A percentile compares a stretch with the other conserved stretches of the same genome.
Evolutionary conservation across 1,140 invertebrate genomes (phyloP).

Genomic region (Drosophila lowei): DNA sequence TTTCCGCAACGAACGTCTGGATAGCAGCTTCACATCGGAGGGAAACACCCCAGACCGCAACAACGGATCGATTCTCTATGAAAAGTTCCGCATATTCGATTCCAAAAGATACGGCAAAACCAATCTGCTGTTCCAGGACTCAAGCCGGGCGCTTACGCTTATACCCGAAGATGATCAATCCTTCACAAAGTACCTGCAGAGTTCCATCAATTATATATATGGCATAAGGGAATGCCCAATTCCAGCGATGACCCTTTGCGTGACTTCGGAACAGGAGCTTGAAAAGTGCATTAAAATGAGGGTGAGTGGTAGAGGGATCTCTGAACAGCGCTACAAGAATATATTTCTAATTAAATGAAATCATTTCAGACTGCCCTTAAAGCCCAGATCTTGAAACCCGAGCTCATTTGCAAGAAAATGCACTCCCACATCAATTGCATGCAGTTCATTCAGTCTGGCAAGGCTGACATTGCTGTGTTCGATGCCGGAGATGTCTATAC

Average conservation of each 20-base stretch:
- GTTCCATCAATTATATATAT: conserved; percentile 87
- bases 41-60: conserved; percentile 46
- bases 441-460: conserved; percentile 90
- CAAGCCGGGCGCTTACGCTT: conserved; percentile 86
- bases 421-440: conserved; percentile 95
- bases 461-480: conserved; percentile 93
- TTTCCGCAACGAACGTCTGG: conserved; percentile 66
- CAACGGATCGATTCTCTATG: conserved; percentile 82
- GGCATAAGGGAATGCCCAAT: conserved; percentile 92
- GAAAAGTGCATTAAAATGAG: conserved; percentile 97
- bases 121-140: conserved; percentile 90
- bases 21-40: conserved; percentile 72
- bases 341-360: background rate
- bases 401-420: conserved; percentile 93
- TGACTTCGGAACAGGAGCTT: conserved; percentile 95
- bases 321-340: too few species aligned
- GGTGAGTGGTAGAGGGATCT: conserved; percentile 84
- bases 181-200: conserved; percentile 87
- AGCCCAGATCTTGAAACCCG: conserved; percentile 94
- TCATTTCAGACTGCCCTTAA: conserved; percentile 89
- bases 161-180: conserved; percentile 85
- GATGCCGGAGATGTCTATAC: conserved; percentile 98
- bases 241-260: conserved; percentile 91
- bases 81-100: conserved; percentile 89
- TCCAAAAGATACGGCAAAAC: conserved; percentile 87